These are phyloP conservation scores for Drosophila hydei DNA, from an alignment of 1,140 invertebrate species.

Conservation along the genomic window DNA sequence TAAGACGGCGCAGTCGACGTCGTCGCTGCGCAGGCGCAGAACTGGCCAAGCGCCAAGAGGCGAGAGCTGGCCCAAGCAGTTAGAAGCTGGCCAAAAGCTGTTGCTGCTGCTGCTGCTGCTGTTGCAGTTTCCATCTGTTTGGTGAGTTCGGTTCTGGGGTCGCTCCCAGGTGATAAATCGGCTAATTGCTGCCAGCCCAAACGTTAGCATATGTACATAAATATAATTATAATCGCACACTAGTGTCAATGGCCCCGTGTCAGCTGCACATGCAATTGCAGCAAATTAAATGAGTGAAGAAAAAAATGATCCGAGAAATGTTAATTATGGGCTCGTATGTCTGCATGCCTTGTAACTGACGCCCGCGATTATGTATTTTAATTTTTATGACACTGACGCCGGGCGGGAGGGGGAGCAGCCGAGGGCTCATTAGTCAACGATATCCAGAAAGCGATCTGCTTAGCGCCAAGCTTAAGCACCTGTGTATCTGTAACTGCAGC, in stretches of 20 bases:
- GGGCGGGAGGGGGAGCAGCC: not conserved
- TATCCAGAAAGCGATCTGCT: constrained; percentile 58
- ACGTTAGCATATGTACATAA: constrained; percentile 36
- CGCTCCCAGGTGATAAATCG: constrained; percentile 68
- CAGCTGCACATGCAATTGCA: constrained; percentile 53
- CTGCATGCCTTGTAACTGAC: constrained; percentile 24
- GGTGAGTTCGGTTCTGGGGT: constrained; percentile 40
- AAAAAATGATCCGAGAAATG: constrained; percentile 6
- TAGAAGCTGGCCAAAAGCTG: constrained; percentile 26
- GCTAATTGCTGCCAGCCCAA: constrained; percentile 68
- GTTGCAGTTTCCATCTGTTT: constrained; percentile 33
- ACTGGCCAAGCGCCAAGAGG: constrained; percentile 32
- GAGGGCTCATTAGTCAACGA: constrained; percentile 74
- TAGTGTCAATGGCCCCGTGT: constrained; percentile 56
- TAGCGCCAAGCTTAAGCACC: constrained; percentile 39
- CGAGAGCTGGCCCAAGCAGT: constrained; percentile 8
- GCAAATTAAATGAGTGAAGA: constrained; percentile 2
- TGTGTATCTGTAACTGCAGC: constrained; percentile 34
- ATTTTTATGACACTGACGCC: constrained; percentile 54
- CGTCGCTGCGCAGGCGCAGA: constrained; percentile 50
- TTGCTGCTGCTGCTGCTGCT: constrained; percentile 22
- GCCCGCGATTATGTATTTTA: constrained; percentile 63
- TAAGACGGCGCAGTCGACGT: constrained; percentile 41
- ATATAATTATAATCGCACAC: constrained; percentile 57
- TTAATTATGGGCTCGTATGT: constrained; percentile 23